Evolutionary conservation across 2,888 invertebrate species (phyloP).

Genomic region (Dolichomitus sp.): DNA sequence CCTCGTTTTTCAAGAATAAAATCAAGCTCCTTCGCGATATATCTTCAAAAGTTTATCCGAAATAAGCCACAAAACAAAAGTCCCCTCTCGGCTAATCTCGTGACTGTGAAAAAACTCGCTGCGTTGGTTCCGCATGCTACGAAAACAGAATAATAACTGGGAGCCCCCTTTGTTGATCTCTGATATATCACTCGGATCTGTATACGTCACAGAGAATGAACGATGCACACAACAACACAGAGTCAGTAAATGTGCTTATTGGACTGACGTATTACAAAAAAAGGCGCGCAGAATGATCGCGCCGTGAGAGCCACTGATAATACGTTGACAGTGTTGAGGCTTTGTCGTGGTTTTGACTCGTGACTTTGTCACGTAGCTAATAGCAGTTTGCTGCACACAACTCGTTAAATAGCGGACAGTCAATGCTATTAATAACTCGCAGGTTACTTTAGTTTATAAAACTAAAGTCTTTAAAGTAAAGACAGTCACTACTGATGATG

Average conservation of each 20-base stretch:
- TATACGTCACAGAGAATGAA: slow-evolving; percentile 21
- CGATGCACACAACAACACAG: not conserved
- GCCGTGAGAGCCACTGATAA: not conserved
- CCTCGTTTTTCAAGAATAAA: not conserved
- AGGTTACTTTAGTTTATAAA: no score
- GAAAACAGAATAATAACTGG: slow-evolving; percentile 64
- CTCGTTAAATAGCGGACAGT: not conserved
- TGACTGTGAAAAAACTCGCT: not conserved
- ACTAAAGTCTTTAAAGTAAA: no score
- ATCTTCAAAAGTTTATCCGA: not conserved
- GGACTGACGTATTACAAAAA: not conserved
- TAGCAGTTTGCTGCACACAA: not conserved
- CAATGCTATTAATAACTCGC: no score
- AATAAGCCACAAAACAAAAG: not conserved
- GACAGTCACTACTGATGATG: not conserved
- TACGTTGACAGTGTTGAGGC: no score
- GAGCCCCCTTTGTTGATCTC: slow-evolving; percentile 50
- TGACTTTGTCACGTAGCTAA: no score
- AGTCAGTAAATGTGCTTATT: not conserved
- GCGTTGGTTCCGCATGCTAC: slow-evolving; percentile 58
- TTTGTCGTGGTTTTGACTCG: no score
- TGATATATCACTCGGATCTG: not conserved
- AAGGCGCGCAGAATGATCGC: not conserved
- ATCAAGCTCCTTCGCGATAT: not conserved
- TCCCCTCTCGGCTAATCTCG: not conserved